These are phyloP conservation scores for Coenobita brevimanus DNA, from an alignment of 1,140 invertebrate genomes.

Conservation along the genomic window DNA sequence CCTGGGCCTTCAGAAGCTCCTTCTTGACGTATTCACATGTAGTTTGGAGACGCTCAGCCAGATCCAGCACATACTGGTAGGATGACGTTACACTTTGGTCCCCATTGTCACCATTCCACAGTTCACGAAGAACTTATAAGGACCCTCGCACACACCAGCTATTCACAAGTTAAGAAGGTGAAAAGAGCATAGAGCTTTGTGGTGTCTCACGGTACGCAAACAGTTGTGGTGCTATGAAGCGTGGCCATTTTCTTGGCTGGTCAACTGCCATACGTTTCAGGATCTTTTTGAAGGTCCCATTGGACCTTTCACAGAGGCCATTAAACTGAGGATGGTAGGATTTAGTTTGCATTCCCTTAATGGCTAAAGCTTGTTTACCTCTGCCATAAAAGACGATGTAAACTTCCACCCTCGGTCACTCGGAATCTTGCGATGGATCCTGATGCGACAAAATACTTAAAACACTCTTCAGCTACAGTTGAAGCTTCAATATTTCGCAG, in stretches of 20 bases:
- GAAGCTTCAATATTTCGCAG: not conserved
- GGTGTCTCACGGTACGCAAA: not conserved
- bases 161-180: not conserved
- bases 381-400: not conserved
- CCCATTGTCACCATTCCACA: not conserved
- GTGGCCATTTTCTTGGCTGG: no score
- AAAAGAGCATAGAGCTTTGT: slow-evolving; percentile 21
- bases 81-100: not conserved
- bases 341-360: no score
- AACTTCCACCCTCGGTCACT: not conserved
- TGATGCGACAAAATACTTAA: not conserved
- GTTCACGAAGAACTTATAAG: not conserved
- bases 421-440: not conserved
- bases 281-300: no score
- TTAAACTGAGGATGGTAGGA: not conserved
- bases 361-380: no score
- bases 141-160: not conserved
- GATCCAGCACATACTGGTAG: not conserved
- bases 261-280: no score
- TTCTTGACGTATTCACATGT: not conserved
- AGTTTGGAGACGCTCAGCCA: not conserved
- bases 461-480: not conserved
- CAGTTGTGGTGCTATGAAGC: not conserved
- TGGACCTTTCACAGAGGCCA: no score
- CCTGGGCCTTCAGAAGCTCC: no score